These are phyloP conservation scores for Mythimna impura DNA, from an alignment of 2,888 invertebrate species.

Conservation along the genomic window DNA sequence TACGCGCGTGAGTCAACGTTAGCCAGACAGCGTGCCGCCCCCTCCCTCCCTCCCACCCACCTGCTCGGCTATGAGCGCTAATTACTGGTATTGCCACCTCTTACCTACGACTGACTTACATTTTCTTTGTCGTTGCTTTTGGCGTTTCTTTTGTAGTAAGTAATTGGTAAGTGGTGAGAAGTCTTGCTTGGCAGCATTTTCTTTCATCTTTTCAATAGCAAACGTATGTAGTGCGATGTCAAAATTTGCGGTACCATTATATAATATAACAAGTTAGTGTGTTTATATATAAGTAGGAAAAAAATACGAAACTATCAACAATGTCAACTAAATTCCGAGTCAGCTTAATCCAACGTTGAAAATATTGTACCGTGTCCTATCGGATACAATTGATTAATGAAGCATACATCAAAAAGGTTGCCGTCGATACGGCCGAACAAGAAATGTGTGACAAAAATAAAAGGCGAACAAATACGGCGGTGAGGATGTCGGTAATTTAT, in stretches of 20 bases:
- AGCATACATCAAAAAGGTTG: conserved; percentile 82
- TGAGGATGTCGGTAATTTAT: conserved; percentile 90
- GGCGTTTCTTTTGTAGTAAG: conserved; percentile 22
- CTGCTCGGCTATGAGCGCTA: conserved; percentile 46
- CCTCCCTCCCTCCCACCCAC: conserved; percentile 37
- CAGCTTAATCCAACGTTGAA: conserved; percentile 39
- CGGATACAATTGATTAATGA: conserved; percentile 76
- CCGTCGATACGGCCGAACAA: conserved; percentile 84
- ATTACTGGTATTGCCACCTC: conserved; percentile 57
- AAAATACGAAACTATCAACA: neutral
- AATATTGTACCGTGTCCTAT: conserved; percentile 65
- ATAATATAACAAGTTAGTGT: neutral
- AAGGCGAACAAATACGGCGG: conserved; percentile 80
- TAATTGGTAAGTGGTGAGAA: conserved; percentile 17
- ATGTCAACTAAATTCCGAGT: conserved; percentile 28
- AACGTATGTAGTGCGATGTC: neutral
- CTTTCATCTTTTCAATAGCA: neutral
- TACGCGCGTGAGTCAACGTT: conserved; percentile 75
- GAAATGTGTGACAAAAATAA: conserved; percentile 85
- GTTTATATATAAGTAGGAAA: neutral
- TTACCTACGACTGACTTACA: conserved; percentile 34
- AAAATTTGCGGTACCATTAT: neutral
- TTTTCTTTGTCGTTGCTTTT: conserved; percentile 40
- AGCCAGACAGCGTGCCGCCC: conserved; percentile 77
- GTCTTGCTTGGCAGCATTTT: conserved; percentile 1